Base-by-base conservation (phyloP, 2,113 vertebrate species). In the Murina feae region DNA sequence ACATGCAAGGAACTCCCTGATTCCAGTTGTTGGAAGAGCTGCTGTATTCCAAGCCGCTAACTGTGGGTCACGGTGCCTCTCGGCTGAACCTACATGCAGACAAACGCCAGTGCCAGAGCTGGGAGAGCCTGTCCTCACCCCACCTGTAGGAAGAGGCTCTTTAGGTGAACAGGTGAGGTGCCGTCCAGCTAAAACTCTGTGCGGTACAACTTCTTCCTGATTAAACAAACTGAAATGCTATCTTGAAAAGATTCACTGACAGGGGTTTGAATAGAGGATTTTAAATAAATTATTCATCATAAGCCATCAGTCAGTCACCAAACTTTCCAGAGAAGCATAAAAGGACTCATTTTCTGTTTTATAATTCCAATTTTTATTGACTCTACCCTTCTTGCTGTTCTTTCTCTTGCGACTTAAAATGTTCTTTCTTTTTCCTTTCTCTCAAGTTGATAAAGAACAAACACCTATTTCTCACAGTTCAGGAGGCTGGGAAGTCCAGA, bases 331-430 rank as follows among this genome's bases (percentile, higher is more conserved):
- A 92, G 74, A 65, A 86, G 79, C 11, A 58, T 25, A 65, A 65
- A 92, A 75, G 32, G 69, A 81, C 18, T 49, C 30, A 16, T 42
- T 84, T 90, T 86, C 39, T 9, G 5, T 65, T 89, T 49, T 9
- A 60, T 71, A 47, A 58, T 90, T 85, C 37, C 65, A 81, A 6
- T 89, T 72, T 71, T 47, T 72, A 23, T n/a, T 76, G n/a, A 68
- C 6, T 35, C 28, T 90, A 42, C 53, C n/a, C 68, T 94, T 83
- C 51, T 39, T 63, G 44, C 25, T 37, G 4, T 85, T 91, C 30
- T 84, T 71, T 44, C n/a, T 68, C 10, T 30, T 81, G 39, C 4
- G 9, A 76, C 4, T 28, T 79, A 88, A 17, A 21, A 20, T 80
- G 35, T 66, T 18, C 6, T 17, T 51, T 32, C 10, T 5, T 69